Evolutionary conservation across 1,140 invertebrate genomes (phyloP), one percentile per base, ranked within the genome.

Genomic region (Drosophila varians): DNA sequence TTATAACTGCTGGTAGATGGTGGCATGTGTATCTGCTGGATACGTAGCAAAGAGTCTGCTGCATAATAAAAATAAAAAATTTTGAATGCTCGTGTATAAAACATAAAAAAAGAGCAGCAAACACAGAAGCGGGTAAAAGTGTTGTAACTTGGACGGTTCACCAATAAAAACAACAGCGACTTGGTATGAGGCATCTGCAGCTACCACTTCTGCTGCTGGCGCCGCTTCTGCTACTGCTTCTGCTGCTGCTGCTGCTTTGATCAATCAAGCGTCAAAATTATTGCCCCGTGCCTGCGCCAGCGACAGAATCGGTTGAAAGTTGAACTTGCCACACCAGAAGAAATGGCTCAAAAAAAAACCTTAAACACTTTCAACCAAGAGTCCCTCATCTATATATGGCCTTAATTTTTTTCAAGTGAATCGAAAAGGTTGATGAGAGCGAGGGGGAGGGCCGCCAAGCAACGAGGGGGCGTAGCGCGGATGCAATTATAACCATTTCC

Each of bases 401-500:
- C 21, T 21, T n/a, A n/a, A 21, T 2, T 19, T 8, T 31, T 46
- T 62, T 1, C 2, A 1, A 26, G 60, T 62, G 60, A 60, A 1
- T 6, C 11, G 26, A 43, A 42, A 26, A 28, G 28, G n/a, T 19
- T 14, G 14, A 9, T 55, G 11, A 14, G 11, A n/a, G 12, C 34
- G 53, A n/a, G 42, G 19, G 42, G 16, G n/a, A 18, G 11, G 14
- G 12, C 6, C 28, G 6, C 8, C 7, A 42, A 42, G 5, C 14
- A 26, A 26, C 18, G 9, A 19, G 26, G 69, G 46, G 43, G 60
- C 74, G 58, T 25, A 61, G 70, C 53, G 83, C 82, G 82, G 82
- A 87, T 86, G 82, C 82, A 86, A 86, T 86, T 86, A 86, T 87
- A 87, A 87, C 68, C 82, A 74, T 86, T 86, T 86, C 82, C 82